Conservation (phyloP, 2,888 invertebrate genomes). For the Dione juno region DNA sequence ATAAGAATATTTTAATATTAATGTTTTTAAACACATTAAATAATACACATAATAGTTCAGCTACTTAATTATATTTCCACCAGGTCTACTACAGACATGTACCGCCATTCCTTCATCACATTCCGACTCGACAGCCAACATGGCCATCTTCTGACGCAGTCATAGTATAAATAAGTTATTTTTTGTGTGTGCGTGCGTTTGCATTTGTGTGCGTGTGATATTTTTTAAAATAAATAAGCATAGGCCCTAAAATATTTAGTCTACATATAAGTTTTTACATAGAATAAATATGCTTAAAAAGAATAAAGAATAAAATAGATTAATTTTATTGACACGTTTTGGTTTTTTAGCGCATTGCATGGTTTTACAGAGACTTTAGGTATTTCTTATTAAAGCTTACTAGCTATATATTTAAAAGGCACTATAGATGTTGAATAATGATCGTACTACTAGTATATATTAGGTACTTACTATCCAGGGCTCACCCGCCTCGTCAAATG, state of each 20-base stretch:
- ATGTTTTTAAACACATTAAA: no score
- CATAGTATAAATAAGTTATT: conserved; percentile 23
- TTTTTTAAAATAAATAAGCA: not conserved
- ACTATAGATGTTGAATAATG: not conserved
- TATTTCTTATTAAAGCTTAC: not conserved
- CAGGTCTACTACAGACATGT: conserved; percentile 17
- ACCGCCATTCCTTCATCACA: conserved; percentile 7
- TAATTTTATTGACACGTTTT: conserved; percentile 1
- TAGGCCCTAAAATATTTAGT: not conserved
- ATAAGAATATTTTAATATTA: no score
- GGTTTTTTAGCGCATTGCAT: conserved; percentile 3
- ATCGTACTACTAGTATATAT: no score
- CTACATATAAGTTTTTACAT: no score
- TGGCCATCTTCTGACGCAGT: conserved; percentile 19
- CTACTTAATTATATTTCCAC: conserved; percentile 7
- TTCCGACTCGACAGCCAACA: conserved; percentile 2
- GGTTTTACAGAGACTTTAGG: not conserved
- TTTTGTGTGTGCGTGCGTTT: conserved; percentile 14
- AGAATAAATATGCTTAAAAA: not conserved
- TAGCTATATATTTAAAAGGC: not conserved
- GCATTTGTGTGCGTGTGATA: not conserved
- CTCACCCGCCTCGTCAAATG: no score
- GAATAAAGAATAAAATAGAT: not conserved
- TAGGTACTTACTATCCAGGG: no score
- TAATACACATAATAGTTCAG: not conserved